Base-by-base conservation (phyloP, 92 coral and sea anemone genomes). In the Scolanthus callimorphus region DNA sequence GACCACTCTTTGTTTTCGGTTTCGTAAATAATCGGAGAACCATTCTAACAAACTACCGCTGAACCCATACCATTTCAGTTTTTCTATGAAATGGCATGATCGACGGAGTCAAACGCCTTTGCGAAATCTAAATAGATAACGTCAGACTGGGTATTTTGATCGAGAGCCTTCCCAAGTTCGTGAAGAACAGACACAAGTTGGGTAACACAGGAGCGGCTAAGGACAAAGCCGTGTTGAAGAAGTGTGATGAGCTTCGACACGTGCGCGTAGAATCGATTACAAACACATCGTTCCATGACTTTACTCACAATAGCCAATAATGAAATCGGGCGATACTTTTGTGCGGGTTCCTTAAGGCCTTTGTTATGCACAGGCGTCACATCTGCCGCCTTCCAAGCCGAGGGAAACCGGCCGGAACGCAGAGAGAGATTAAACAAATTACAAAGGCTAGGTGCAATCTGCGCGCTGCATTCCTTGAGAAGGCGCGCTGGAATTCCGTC, bases 1-100 rank as follows among this genome's bases (percentile, higher is more conserved):
- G 38, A 67, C 60, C 22, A 80, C 76, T 10, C 67, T 22, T 65
- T 80, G 80, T 25, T n/a, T 13, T 13, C 69, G 65, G 31, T 51
- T 76, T 27, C 27, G 31, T 39, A 71, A 70, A 62, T 71, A 64
- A 53, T 59, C 44, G 20, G 20, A 3, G 22, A 70, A 56, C 57
- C 79, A 72, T 11, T 29, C 34, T 9, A 63, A 49, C 8, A 73
- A 37, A 29, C 38, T 48, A 3, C 77, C 81, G 20, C 52, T 26
- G 3, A 74, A 71, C 4, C 60, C 67, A 45, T 58, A 46, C 3
- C 37, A 3, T n/a, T 44, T 22, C 15, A 73, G 26, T 37, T 70
- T 78, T 13, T 46, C 20, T 2, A 62, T 51, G 13, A 78, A 50
- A 20, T 55, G 27, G 30, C 11, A 34, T 78, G 67, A 41, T 62